These are phyloP conservation scores for Physeter macrocephalus DNA, from an alignment of 2,113 vertebrate genomes.

Conservation along the genomic window DNA sequence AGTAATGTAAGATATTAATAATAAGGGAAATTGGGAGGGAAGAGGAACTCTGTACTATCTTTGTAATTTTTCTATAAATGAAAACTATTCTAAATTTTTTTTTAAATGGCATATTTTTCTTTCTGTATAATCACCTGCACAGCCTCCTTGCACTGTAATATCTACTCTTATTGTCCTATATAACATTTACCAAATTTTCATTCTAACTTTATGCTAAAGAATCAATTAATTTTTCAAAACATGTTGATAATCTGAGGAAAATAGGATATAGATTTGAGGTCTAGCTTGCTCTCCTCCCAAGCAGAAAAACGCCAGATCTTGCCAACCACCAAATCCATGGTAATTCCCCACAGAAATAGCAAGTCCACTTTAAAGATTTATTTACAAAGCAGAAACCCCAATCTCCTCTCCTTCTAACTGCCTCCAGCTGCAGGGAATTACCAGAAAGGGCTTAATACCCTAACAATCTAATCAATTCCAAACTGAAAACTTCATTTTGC, in stretches of 20 bases:
- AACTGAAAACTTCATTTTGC: constrained; percentile 31
- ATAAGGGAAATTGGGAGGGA: background rate
- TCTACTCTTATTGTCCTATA: background rate
- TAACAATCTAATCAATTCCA: background rate
- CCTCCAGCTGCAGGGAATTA: background rate
- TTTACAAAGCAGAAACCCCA: constrained; percentile 26
- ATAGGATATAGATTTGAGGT: background rate
- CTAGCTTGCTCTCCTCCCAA: background rate
- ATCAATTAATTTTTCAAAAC: background rate
- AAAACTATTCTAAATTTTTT: background rate
- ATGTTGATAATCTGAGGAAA: background rate
- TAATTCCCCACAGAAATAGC: background rate
- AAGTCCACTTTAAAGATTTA: constrained; percentile 41
- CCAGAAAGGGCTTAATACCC: background rate
- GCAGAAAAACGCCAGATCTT: background rate
- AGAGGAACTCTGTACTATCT: background rate
- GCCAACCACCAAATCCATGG: background rate
- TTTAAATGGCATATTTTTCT: background rate
- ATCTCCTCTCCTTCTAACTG: background rate
- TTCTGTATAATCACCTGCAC: background rate
- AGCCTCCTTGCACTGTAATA: background rate
- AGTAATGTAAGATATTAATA: background rate
- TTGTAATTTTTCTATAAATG: background rate
- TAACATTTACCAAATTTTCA: background rate
- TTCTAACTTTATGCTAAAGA: background rate